Evolutionary conservation across 2,888 invertebrate species (phyloP).

Genomic region (Mesoligia furuncula): DNA sequence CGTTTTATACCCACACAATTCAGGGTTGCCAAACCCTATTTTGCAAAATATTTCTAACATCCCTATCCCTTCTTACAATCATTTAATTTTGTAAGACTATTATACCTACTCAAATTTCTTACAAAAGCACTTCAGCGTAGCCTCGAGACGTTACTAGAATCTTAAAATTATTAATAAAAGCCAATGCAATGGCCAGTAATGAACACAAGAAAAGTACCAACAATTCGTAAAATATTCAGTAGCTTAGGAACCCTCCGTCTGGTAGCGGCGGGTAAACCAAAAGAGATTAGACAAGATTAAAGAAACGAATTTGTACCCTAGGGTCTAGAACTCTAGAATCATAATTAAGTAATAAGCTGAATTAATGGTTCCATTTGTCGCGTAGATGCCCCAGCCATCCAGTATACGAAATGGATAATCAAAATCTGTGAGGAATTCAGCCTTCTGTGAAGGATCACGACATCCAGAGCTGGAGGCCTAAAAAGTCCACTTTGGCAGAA

Average conservation of each 20-base stretch:
- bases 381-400: too few species aligned
- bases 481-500: too few species aligned
- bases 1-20: neutral
- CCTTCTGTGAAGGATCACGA: neutral
- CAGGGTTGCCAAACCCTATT: neutral
- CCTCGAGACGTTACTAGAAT: neutral
- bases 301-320: neutral
- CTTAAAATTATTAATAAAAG: slow-evolving; percentile 1
- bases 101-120: neutral
- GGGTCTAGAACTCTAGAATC: neutral
- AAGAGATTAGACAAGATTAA: slow-evolving; percentile 37
- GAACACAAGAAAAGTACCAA: neutral
- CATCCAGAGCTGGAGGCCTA: neutral
- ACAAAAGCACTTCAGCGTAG: neutral
- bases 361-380: too few species aligned
- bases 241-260: slow-evolving; percentile 11
- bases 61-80: neutral
- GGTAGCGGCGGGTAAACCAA: slow-evolving; percentile 19
- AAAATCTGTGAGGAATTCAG: neutral
- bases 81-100: neutral
- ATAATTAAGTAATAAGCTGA: neutral
- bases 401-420: neutral
- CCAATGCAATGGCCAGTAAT: slow-evolving; percentile 13
- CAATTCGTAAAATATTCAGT: slow-evolving; percentile 40
- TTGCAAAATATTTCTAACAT: neutral